Conservation (phyloP, 2,113 vertebrate species). For the Ciconia boyciana region DNA sequence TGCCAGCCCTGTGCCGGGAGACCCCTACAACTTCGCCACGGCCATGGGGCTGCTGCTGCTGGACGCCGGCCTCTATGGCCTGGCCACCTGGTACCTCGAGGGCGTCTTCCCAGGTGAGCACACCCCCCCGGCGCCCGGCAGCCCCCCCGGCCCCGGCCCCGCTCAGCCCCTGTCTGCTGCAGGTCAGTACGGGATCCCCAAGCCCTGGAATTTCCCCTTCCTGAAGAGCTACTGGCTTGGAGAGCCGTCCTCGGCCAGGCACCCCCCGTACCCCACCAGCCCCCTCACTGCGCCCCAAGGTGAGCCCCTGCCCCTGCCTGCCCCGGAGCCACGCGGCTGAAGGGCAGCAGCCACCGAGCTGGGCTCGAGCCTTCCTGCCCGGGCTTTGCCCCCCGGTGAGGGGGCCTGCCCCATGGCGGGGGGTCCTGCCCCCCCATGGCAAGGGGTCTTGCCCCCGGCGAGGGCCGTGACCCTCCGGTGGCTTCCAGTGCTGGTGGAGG, state of each 20-base stretch:
- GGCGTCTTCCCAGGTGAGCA: constrained; percentile 83
- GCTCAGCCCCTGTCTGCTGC: not conserved
- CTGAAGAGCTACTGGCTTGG: constrained; percentile 85
- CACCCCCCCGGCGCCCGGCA: rapidly evolving
- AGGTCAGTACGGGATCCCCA: constrained; percentile 89
- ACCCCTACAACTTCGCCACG: constrained; percentile 79
- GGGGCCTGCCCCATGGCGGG: not conserved
- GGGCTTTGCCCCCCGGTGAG: not conserved
- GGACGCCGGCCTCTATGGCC: constrained; percentile 81
- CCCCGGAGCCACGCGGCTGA: rapidly evolving
- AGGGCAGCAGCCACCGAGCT: not conserved
- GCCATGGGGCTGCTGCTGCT: constrained; percentile 80
- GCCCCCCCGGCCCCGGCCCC: rapidly evolving
- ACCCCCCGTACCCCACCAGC: constrained; percentile 62
- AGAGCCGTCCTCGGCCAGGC: constrained; percentile 56
- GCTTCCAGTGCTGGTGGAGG: constrained; percentile 78
- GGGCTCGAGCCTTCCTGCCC: not conserved
- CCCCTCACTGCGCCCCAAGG: constrained; percentile 46
- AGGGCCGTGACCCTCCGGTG: not conserved
- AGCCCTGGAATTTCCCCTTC: constrained; percentile 89
- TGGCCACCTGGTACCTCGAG: constrained; percentile 88
- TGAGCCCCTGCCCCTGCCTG: constrained; percentile 14
- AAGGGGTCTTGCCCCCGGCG: rapidly evolving
- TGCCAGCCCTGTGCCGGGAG: constrained; percentile 77
- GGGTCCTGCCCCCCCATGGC: not conserved